Percentiles rank a stretch among this genome's conserved stretches.
These are phyloP conservation scores for Tolypeutes matacus DNA, from an alignment of 2,797 vertebrate species.

Conservation along the genomic window DNA sequence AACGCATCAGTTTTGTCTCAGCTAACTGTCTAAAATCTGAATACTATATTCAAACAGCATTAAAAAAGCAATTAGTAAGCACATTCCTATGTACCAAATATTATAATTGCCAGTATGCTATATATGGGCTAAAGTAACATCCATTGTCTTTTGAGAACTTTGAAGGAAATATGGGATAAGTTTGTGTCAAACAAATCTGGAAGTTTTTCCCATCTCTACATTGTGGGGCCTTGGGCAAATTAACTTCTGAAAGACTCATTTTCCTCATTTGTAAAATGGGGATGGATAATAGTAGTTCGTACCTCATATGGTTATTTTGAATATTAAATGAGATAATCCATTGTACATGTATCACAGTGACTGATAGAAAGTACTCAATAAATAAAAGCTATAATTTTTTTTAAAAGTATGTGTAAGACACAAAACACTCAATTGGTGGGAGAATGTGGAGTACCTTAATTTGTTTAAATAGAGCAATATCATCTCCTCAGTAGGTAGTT, in stretches of 20 bases:
- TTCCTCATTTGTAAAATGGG: background rate
- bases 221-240: background rate
- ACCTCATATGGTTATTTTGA: background rate
- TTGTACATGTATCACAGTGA: slow-evolving; percentile 18
- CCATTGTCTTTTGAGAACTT: slow-evolving; percentile 32
- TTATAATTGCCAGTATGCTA: background rate
- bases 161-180: slow-evolving; percentile 7
- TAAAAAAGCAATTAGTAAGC: slow-evolving; percentile 31
- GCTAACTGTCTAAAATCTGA: slow-evolving; percentile 49
- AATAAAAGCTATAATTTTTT: background rate
- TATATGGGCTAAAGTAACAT: slow-evolving; percentile 20
- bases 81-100: background rate
- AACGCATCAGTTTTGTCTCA: background rate
- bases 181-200: background rate
- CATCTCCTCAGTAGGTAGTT: background rate
- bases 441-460: background rate
- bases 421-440: slow-evolving; percentile 38
- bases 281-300: background rate
- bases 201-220: slow-evolving; percentile 11
- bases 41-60: background rate
- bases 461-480: slow-evolving; percentile 33
- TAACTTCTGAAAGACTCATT: background rate
- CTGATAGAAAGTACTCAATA: slow-evolving; percentile 28
- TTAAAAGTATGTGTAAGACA: background rate
- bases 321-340: background rate